phyloP scores from a whole-genome alignment of 2,797 vertebrate species.

The Thunnus albacares region DNA sequence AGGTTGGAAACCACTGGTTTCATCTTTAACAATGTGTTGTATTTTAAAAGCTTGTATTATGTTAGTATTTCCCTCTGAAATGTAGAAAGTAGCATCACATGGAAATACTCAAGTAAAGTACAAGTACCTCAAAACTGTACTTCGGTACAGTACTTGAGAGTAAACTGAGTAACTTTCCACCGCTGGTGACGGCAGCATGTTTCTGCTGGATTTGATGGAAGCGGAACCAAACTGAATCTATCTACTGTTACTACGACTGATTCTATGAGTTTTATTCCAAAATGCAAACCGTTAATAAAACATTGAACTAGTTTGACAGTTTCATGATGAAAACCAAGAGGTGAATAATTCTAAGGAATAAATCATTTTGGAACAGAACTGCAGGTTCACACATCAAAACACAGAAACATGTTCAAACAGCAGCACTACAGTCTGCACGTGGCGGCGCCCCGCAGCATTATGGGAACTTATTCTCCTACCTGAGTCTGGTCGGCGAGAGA shows the following conservation, averaged over 20 bases:
- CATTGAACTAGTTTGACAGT: not conserved
- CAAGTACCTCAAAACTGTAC: too few relatives aligned
- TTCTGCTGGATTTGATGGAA: slow-evolving; percentile 51
- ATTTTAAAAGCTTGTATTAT: too few relatives aligned
- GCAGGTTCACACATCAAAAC: not conserved
- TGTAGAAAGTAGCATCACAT: too few relatives aligned
- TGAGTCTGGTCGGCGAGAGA: slow-evolving; percentile 59
- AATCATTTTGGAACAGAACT: slow-evolving; percentile 46
- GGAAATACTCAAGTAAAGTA: too few relatives aligned
- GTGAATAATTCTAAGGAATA: not conserved
- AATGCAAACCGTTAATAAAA: not conserved
- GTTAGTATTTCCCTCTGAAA: too few relatives aligned
- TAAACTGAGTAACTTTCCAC: too few relatives aligned
- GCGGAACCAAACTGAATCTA: not conserved
- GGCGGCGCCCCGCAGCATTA: slow-evolving; percentile 26
- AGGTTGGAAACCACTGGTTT: too few relatives aligned
- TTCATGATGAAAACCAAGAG: not conserved
- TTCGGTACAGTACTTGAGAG: too few relatives aligned
- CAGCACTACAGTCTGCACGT: slow-evolving; percentile 20
- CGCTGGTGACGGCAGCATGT: slow-evolving; percentile 15
- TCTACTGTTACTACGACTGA: not conserved
- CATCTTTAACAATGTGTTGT: too few relatives aligned
- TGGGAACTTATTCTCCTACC: slow-evolving; percentile 63
- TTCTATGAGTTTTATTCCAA: slow-evolving; percentile 42
- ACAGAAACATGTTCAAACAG: slow-evolving; percentile 41